phyloP scores from a whole-genome alignment of 2,113 vertebrate species.

The Rallus limicola region DNA sequence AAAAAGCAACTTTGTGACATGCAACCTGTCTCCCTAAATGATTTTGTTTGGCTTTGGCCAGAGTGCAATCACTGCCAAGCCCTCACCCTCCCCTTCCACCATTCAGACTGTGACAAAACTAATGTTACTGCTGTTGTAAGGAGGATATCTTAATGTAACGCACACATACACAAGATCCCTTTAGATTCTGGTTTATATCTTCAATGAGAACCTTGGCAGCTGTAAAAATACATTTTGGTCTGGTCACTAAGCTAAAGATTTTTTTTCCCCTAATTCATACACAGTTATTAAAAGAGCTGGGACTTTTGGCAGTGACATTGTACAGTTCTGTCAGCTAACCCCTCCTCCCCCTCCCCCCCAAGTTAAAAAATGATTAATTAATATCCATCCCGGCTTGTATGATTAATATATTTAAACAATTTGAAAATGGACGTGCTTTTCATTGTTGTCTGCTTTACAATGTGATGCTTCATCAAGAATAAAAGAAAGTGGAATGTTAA shows the following conservation, averaged over 20 bases:
- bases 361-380: constrained; percentile 49
- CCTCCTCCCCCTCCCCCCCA: neutral
- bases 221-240: constrained; percentile 48
- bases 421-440: constrained; percentile 39
- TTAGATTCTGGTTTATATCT: constrained; percentile 65
- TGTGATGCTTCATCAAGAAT: constrained; percentile 2
- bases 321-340: constrained; percentile 16
- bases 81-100: neutral
- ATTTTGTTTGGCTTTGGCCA: neutral
- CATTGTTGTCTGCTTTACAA: constrained; percentile 36
- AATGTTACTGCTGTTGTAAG: constrained; percentile 5
- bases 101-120: neutral
- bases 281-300: constrained; percentile 21
- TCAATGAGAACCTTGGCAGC: constrained; percentile 48
- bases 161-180: neutral
- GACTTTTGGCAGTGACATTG: constrained; percentile 51
- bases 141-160: constrained; percentile 1
- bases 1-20: neutral
- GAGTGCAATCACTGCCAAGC: neutral
- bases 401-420: constrained; percentile 45
- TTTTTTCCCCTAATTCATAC: constrained; percentile 31
- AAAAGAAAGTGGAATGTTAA: constrained; percentile 42
- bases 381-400: neutral
- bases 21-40: neutral
- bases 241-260: constrained; percentile 39